Base-by-base conservation (phyloP, 2,888 invertebrate species). In the Scaptomyza parva region DNA sequence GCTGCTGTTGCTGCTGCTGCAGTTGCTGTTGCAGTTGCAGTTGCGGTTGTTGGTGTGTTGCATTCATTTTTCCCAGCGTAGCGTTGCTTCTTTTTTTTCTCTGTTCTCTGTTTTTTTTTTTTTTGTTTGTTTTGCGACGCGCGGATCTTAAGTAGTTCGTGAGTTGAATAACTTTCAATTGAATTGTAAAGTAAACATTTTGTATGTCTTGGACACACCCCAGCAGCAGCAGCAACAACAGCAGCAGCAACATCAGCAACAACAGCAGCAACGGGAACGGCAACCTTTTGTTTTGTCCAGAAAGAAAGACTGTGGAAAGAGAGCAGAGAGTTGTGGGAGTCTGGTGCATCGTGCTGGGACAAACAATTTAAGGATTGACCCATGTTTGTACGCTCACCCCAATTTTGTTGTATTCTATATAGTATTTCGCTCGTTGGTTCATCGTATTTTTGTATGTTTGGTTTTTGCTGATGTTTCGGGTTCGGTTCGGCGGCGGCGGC, bases 91-190 rank as follows among this genome's bases (percentile, higher is more conserved):
- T 70, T 72, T n/a, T n/a, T n/a, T n/a, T n/a, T n/a, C n/a, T n/a
- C n/a, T n/a, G n/a, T n/a, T n/a, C 22, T 22, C 5, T 2, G 22
- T 22, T 22, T 72, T 76, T 70, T n/a, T 40, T 44, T 14, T 74
- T 73, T 58, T 67, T 71, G 68, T 76, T 68, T 12, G n/a, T 20
- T 18, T n/a, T 48, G 74, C 68, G 75, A 79, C 76, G 76, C 76
- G 73, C 68, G 79, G 79, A 70, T 81, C 86, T 86, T 88, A 88
- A 86, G 86, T 86, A 86, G 88, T 86, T 88, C 87, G 87, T 88
- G 87, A 88, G 87, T 88, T 84, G 87, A 88, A 87, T 87, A 87
- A 88, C 84, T 87, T 86, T 88, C 89, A 86, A 88, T 88, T 88
- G 89, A 87, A 87, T 88, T 87, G 89, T 88, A 83, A 87, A 88